Percentiles rank a stretch among this genome's conserved stretches.
Conservation (phyloP, 2,888 invertebrate genomes). For the Graphium colonna region DNA sequence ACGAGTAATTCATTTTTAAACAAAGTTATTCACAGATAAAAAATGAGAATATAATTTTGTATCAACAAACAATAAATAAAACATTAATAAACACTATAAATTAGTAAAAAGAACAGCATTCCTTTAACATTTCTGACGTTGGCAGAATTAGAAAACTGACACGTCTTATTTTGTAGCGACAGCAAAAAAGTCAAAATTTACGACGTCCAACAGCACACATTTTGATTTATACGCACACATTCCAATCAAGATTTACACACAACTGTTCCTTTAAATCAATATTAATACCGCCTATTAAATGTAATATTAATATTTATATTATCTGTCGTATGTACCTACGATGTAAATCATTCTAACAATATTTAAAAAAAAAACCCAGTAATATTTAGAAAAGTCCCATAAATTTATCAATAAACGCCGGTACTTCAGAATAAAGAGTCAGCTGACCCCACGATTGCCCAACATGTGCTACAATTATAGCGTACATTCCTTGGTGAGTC, state of each 20-base stretch:
- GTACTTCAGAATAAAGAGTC: slow-evolving; percentile 88
- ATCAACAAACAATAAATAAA: no score
- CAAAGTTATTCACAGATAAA: no score
- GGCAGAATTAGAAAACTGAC: neutral
- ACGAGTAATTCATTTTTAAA: no score
- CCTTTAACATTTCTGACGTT: neutral
- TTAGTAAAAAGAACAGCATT: no score
- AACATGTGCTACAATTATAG: slow-evolving; percentile 81
- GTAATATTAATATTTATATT: slow-evolving; percentile 19
- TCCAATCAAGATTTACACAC: slow-evolving; percentile 8
- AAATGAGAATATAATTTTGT: no score
- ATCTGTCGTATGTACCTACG: slow-evolving; percentile 22
- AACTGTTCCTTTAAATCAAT: neutral
- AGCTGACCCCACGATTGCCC: slow-evolving; percentile 89
- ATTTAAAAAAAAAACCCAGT: no score
- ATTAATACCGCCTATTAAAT: slow-evolving; percentile 18
- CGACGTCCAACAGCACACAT: neutral
- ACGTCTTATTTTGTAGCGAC: neutral
- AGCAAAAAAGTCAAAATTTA: neutral
- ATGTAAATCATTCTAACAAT: slow-evolving; percentile 31
- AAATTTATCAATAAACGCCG: slow-evolving; percentile 86
- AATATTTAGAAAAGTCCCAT: no score
- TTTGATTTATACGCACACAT: slow-evolving; percentile 9
- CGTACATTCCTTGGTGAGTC: slow-evolving; percentile 73
- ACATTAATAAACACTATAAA: no score